phyloP scores from a whole-genome alignment of 2,888 invertebrate species.

The Acanthopleura granulata region DNA sequence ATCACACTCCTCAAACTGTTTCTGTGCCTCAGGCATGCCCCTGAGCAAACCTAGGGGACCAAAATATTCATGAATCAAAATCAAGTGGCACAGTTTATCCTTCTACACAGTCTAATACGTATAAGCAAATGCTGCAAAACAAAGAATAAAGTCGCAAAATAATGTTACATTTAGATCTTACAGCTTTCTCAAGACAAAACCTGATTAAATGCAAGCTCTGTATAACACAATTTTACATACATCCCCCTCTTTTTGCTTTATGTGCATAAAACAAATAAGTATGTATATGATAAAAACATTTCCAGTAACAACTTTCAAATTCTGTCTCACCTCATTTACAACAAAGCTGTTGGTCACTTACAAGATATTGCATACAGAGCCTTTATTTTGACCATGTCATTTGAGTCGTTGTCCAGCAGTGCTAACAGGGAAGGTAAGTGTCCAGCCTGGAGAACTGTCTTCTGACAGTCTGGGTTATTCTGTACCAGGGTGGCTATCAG shows the following conservation, averaged over 20 bases:
- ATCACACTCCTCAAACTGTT: slow-evolving; percentile 76
- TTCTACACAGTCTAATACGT: neutral
- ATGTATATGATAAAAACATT: no score
- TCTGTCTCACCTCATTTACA: no score
- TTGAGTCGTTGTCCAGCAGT: slow-evolving; percentile 75
- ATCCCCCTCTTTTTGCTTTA: no score
- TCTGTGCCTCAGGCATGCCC: slow-evolving; percentile 76
- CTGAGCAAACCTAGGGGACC: slow-evolving; percentile 76
- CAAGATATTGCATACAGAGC: slow-evolving; percentile 86
- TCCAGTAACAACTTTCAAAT: no score
- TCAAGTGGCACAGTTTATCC: neutral
- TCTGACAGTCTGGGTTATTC: slow-evolving; percentile 88
- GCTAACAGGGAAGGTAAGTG: slow-evolving; percentile 77
- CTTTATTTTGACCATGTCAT: slow-evolving; percentile 76
- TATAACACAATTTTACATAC: no score
- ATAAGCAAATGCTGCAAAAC: no score
- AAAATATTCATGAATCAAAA: neutral
- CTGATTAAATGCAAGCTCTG: no score
- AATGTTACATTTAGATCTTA: no score
- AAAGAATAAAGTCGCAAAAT: no score
- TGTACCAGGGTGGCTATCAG: slow-evolving; percentile 85
- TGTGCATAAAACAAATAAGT: no score
- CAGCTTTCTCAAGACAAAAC: no score
- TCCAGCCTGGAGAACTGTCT: slow-evolving; percentile 76
- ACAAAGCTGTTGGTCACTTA: slow-evolving; percentile 69